Percentiles rank a stretch among this genome's conserved stretches.
Evolutionary conservation across 2,888 invertebrate species (phyloP).

Genomic region (Phrixothrix hirtus): DNA sequence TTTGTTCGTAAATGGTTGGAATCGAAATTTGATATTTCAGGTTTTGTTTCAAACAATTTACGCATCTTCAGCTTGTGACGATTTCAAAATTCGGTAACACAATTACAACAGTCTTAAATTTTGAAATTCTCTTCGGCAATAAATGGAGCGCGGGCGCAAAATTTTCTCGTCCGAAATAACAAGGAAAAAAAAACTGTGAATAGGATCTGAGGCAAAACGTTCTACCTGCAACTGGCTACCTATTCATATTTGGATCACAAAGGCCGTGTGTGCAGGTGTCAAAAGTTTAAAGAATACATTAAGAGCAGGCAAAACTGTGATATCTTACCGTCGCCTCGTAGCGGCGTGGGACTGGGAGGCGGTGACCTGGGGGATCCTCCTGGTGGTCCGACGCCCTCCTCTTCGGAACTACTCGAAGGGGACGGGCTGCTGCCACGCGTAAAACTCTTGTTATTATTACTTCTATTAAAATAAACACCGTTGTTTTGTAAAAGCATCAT

Average conservation of each 20-base stretch:
- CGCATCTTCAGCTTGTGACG: no score
- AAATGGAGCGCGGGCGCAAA: no score
- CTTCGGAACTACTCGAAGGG: constrained; percentile 55
- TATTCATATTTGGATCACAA: constrained; percentile 20
- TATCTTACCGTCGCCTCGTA: constrained; percentile 55
- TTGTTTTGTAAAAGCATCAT: constrained; percentile 55
- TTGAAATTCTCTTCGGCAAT: no score
- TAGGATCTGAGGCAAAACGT: no score
- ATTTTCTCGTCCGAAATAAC: no score
- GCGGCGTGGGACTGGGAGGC: constrained; percentile 51
- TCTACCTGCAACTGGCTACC: constrained; percentile 44
- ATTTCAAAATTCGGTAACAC: no score
- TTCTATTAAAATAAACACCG: constrained; percentile 51
- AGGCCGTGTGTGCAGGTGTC: constrained; percentile 47
- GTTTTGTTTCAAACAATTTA: no score
- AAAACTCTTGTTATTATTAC: constrained; percentile 51
- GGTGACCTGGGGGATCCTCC: constrained; percentile 51
- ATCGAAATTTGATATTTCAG: no score
- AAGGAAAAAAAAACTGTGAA: no score
- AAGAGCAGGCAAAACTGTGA: constrained; percentile 39
- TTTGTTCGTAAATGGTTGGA: no score
- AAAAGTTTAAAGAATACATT: constrained; percentile 44
- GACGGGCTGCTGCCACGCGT: constrained; percentile 52
- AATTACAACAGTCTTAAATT: no score
- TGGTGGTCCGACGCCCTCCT: constrained; percentile 55